A percentile compares a stretch with the other conserved stretches of the same genome.
phyloP scores from a whole-genome alignment of 2,888 invertebrate species.

The Isoperla grammatica region DNA sequence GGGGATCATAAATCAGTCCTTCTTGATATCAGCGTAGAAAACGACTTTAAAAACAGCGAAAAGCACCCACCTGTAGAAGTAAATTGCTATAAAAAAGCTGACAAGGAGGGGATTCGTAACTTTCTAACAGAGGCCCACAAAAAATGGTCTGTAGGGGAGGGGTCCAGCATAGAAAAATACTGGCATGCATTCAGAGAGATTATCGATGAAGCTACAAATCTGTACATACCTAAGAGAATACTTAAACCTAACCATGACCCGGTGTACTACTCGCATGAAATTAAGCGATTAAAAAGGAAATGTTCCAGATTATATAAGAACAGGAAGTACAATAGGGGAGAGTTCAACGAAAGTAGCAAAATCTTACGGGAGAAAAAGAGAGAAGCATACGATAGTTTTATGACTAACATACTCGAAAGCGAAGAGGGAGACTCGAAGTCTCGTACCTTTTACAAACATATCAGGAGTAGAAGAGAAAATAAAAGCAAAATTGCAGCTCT shows the following conservation, averaged over 20 bases:
- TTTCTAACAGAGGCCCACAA: neutral
- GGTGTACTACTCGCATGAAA: neutral
- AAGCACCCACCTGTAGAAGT: neutral
- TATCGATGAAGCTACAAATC: neutral
- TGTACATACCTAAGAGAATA: neutral
- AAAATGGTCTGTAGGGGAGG: too few relatives aligned
- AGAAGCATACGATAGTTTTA: too few relatives aligned
- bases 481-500: neutral
- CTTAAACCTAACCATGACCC: neutral
- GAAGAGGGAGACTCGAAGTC: neutral
- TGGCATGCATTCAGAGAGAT: neutral
- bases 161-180: too few relatives aligned
- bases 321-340: neutral
- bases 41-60: neutral
- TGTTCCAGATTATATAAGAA: neutral
- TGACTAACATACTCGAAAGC: neutral
- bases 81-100: neutral
- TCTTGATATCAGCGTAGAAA: neutral
- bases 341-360: neutral
- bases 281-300: neutral
- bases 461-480: neutral
- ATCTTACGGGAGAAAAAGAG: neutral
- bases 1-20: conserved; percentile 1
- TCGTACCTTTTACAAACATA: neutral
- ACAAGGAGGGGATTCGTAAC: neutral